phyloP scores from a whole-genome alignment of 2,888 invertebrate genomes.

The Dicyrtomina minuta region DNA sequence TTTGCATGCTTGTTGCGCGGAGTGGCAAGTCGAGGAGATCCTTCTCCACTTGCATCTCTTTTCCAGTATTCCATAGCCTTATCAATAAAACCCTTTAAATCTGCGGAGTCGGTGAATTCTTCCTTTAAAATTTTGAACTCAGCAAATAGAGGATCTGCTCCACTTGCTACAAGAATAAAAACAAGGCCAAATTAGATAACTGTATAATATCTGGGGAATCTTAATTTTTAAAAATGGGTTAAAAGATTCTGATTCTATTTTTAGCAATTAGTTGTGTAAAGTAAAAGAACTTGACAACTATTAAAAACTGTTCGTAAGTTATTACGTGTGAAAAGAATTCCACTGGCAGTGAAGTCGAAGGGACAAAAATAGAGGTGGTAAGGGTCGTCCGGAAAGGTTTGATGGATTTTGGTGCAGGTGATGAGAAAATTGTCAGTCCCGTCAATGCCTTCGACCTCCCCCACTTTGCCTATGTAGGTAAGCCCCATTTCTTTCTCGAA shows the following conservation, averaged over 20 bases:
- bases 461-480: background rate
- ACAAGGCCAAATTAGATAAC: background rate
- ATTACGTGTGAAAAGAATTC: background rate
- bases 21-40: background rate
- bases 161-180: background rate
- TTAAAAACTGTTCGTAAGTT: too few relatives aligned
- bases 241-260: too few relatives aligned
- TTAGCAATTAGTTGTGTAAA: too few relatives aligned
- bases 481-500: background rate
- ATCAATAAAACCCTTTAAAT: background rate
- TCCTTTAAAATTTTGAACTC: background rate
- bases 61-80: background rate
- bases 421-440: background rate
- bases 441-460: background rate
- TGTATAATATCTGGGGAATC: too few relatives aligned
- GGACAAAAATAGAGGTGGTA: conserved; percentile 11
- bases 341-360: background rate
- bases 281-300: too few relatives aligned
- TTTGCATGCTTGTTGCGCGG: background rate
- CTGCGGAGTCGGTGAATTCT: background rate
- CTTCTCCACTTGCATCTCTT: background rate
- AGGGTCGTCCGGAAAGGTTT: background rate
- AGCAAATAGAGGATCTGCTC: background rate
- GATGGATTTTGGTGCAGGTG: conserved; percentile 7
- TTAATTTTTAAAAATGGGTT: too few relatives aligned